These are phyloP conservation scores for Caenorhabditis sulstoni DNA, from an alignment of 2,888 invertebrate genomes.

Conservation along the genomic window DNA sequence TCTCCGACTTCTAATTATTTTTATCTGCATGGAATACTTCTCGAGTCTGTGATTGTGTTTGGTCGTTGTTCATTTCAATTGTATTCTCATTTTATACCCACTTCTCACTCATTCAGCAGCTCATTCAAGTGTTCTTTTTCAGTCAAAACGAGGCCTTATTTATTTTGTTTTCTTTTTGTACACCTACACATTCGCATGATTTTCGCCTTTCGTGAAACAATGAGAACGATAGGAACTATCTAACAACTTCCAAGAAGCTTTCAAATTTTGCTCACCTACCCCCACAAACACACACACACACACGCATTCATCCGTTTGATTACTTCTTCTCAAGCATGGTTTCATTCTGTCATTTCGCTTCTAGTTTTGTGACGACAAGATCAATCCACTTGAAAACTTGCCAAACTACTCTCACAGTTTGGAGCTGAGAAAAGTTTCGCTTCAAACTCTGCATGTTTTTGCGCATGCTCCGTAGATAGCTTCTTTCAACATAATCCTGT, in stretches of 20 bases:
- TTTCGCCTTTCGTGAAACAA: conserved; percentile 9
- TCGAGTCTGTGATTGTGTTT: conserved; percentile 21
- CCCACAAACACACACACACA: neutral
- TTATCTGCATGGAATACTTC: conserved; percentile 8
- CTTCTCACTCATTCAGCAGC: neutral
- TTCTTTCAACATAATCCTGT: conserved; percentile 40
- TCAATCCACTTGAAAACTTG: conserved; percentile 3
- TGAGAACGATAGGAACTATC: conserved; percentile 2
- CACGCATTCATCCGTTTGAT: conserved; percentile 13
- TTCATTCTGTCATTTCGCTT: conserved; percentile 63
- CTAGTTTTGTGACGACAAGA: conserved; percentile 52
- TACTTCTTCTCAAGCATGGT: conserved; percentile 51
- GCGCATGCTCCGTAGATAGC: conserved; percentile 49
- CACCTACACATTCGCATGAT: conserved; percentile 38
- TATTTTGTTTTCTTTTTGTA: conserved; percentile 15
- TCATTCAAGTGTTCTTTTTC: conserved; percentile 6
- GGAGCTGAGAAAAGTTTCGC: conserved; percentile 11
- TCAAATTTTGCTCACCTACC: conserved; percentile 12
- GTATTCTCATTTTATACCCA: neutral
- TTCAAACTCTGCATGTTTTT: conserved; percentile 40
- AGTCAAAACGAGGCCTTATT: conserved; percentile 34
- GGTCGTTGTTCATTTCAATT: neutral
- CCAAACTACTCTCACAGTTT: neutral
- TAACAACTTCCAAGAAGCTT: neutral
- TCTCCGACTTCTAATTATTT: conserved; percentile 67